phyloP scores from a whole-genome alignment of 2,797 vertebrate genomes.

The Menidia menidia region DNA sequence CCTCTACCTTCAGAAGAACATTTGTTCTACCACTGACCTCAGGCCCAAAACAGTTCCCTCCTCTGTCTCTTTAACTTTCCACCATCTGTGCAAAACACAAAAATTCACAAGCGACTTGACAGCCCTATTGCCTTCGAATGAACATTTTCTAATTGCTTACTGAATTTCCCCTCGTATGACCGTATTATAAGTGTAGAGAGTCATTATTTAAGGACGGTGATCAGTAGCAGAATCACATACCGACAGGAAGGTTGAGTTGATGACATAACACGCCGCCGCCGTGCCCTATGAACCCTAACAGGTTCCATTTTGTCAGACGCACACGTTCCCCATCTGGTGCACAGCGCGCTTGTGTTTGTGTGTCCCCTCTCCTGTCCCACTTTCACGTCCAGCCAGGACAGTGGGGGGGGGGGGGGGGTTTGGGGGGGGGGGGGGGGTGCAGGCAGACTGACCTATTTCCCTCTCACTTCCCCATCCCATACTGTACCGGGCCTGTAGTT shows the following conservation, averaged over 20 bases:
- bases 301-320: constrained; percentile 72
- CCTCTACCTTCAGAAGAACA: neutral
- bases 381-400: constrained; percentile 76
- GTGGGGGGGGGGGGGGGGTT: constrained; percentile 50
- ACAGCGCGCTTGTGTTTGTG: constrained; percentile 26
- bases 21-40: constrained; percentile 6
- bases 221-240: constrained; percentile 61
- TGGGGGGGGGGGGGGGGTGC: constrained; percentile 70
- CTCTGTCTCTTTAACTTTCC: constrained; percentile 29
- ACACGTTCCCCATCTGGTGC: constrained; percentile 71
- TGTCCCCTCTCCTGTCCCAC: constrained; percentile 69
- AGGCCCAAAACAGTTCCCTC: neutral
- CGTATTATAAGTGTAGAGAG: neutral
- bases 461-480: constrained; percentile 55
- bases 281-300: constrained; percentile 73
- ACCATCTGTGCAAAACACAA: constrained; percentile 11
- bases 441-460: constrained; percentile 79
- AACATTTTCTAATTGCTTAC: neutral
- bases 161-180: neutral
- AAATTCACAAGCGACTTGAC: neutral
- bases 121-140: constrained; percentile 3
- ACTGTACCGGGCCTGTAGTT: constrained; percentile 48
- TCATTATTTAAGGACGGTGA: constrained; percentile 33
- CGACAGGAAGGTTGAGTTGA: constrained; percentile 59
- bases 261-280: constrained; percentile 71